Conservation (phyloP, 2,888 invertebrate genomes). For the Molorchus minor region DNA sequence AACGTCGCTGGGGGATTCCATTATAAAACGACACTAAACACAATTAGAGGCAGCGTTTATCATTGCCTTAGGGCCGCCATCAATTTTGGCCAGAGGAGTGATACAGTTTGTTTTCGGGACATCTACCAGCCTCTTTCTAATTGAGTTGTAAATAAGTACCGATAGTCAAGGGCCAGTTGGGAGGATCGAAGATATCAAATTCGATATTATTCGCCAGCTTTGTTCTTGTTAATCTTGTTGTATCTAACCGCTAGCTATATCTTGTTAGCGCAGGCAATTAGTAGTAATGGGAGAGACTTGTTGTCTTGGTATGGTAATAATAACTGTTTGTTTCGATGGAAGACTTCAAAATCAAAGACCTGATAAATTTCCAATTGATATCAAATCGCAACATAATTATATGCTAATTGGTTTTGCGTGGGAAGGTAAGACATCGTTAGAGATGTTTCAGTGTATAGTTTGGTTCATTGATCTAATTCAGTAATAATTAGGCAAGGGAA, state of each 20-base stretch:
- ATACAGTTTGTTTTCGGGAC: constrained; percentile 19
- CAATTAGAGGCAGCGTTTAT: constrained; percentile 25
- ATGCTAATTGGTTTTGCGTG: no score
- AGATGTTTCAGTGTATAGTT: no score
- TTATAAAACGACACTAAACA: constrained; percentile 24
- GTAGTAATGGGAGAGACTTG: no score
- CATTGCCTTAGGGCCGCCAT: constrained; percentile 19
- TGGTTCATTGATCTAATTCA: no score
- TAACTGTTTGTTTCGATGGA: no score
- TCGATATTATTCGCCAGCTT: background rate
- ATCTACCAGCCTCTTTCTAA: constrained; percentile 21
- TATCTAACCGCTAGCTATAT: background rate
- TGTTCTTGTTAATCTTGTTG: background rate
- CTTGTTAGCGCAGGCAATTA: background rate
- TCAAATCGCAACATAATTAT: no score
- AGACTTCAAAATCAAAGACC: no score
- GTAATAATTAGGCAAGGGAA: no score
- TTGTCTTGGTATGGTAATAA: no score
- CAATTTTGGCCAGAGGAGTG: constrained; percentile 20
- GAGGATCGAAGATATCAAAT: background rate
- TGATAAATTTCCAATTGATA: no score
- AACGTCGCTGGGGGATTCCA: constrained; percentile 7
- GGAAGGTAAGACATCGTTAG: no score
- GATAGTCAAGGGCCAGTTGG: constrained; percentile 17
- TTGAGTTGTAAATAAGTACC: constrained; percentile 24